Evolutionary conservation across 2,888 invertebrate species (phyloP).

Genomic region (Chloroclystis v-ata): DNA sequence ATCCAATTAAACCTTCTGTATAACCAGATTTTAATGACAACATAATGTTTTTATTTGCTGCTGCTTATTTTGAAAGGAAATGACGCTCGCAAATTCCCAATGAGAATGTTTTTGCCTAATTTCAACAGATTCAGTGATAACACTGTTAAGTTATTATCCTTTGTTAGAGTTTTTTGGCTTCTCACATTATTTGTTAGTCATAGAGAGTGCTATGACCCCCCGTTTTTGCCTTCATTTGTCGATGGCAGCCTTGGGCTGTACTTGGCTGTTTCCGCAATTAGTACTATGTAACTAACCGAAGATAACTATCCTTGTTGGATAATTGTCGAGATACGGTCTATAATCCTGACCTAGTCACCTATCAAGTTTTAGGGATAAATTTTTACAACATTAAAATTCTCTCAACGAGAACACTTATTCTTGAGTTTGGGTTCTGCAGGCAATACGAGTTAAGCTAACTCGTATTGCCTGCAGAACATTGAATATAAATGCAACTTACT

Average conservation of each 20-base stretch:
- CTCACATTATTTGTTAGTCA: conserved; percentile 49
- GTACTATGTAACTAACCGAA: conserved; percentile 33
- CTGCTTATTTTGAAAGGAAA: conserved; percentile 12
- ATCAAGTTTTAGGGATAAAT: too few species aligned
- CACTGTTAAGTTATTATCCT: conserved; percentile 39
- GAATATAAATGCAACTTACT: too few species aligned
- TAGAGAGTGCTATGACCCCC: conserved; percentile 58
- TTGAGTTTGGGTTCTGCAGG: too few species aligned
- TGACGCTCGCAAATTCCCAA: conserved; percentile 15
- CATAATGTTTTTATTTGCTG: too few species aligned
- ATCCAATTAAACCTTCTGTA: too few species aligned
- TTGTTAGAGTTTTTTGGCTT: conserved; percentile 53
- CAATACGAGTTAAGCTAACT: too few species aligned
- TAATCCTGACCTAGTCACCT: not conserved
- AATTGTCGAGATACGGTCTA: too few species aligned
- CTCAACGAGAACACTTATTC: too few species aligned
- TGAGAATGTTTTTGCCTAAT: conserved; percentile 2
- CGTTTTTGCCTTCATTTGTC: conserved; percentile 62
- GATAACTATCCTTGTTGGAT: not conserved
- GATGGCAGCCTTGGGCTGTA: conserved; percentile 57
- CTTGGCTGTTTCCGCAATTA: conserved; percentile 67
- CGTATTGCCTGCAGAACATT: too few species aligned
- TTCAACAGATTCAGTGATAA: conserved; percentile 24
- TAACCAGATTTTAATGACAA: too few species aligned
- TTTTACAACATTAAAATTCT: too few species aligned